These are phyloP conservation scores for Furcifer pardalis DNA, from an alignment of 2,797 vertebrate genomes.

Conservation along the genomic window DNA sequence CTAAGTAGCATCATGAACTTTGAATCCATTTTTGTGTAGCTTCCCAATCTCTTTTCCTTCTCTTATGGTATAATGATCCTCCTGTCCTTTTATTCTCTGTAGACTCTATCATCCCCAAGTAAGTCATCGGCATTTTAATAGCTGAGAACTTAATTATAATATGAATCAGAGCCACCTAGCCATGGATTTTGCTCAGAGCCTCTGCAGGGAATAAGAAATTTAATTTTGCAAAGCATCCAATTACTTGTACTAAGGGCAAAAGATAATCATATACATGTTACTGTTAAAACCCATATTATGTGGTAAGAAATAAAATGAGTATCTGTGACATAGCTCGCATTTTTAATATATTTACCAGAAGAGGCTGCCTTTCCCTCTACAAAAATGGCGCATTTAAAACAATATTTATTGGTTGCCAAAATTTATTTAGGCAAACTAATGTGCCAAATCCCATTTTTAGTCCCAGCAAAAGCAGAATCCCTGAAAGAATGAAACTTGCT, in stretches of 20 bases:
- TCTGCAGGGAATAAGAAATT: background rate
- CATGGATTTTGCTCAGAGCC: conserved; percentile 10
- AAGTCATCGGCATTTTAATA: conserved; percentile 24
- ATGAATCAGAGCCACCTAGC: conserved; percentile 24
- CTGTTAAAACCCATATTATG: conserved; percentile 27
- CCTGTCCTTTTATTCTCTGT: conserved; percentile 26
- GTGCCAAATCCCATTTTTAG: background rate
- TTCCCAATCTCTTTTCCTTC: conserved; percentile 16
- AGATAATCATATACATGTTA: background rate
- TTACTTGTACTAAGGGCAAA: conserved; percentile 4
- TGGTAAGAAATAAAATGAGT: background rate
- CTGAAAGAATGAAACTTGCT: too few species aligned
- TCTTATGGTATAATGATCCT: conserved; percentile 21
- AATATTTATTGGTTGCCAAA: background rate
- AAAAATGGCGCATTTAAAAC: background rate
- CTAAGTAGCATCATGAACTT: background rate
- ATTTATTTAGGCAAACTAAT: background rate
- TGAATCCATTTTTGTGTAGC: background rate
- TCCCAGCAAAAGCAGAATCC: too few species aligned
- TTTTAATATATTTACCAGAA: background rate
- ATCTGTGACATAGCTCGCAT: background rate
- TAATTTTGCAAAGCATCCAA: background rate
- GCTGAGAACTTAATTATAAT: conserved; percentile 25
- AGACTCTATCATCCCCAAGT: conserved; percentile 25
- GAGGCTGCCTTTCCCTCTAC: background rate